Conservation (phyloP, 2,888 invertebrate species). For the Masnerella sp. region DNA sequence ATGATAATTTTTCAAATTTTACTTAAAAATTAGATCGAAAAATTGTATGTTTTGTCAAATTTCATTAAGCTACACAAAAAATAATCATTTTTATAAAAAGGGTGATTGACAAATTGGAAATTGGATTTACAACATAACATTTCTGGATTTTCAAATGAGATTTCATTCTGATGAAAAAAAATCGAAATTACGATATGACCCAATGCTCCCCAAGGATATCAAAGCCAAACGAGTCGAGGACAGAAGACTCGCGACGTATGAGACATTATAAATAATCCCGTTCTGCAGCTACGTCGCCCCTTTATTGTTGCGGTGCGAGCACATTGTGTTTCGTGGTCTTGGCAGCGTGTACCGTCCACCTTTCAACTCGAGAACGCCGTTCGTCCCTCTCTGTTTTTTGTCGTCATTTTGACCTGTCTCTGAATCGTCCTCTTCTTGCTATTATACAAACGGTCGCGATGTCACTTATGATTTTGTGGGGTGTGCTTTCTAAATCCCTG, state of each 20-base stretch:
- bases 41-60: too few relatives aligned
- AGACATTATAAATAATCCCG: slow-evolving; percentile 62
- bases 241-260: slow-evolving; percentile 11
- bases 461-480: slow-evolving; percentile 5
- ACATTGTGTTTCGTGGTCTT: slow-evolving; percentile 64
- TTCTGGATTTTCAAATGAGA: too few relatives aligned
- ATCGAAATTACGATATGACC: too few relatives aligned
- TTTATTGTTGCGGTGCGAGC: slow-evolving; percentile 64
- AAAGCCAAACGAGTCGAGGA: too few relatives aligned
- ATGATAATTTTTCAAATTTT: too few relatives aligned
- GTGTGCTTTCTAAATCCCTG: slow-evolving; percentile 11
- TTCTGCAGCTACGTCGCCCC: slow-evolving; percentile 50
- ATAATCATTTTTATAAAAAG: too few relatives aligned
- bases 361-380: slow-evolving; percentile 58
- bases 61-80: too few relatives aligned
- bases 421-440: slow-evolving; percentile 16
- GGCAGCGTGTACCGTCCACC: slow-evolving; percentile 46
- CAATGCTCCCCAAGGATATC: too few relatives aligned
- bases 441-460: background rate
- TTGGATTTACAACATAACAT: too few relatives aligned
- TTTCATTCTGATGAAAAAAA: too few relatives aligned
- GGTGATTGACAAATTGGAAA: too few relatives aligned
- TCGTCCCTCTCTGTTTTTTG: slow-evolving; percentile 34
- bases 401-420: slow-evolving; percentile 31
- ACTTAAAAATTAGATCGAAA: too few relatives aligned